Base-by-base conservation (phyloP, 2,797 vertebrate genomes). In the Pangasius djambal region DNA sequence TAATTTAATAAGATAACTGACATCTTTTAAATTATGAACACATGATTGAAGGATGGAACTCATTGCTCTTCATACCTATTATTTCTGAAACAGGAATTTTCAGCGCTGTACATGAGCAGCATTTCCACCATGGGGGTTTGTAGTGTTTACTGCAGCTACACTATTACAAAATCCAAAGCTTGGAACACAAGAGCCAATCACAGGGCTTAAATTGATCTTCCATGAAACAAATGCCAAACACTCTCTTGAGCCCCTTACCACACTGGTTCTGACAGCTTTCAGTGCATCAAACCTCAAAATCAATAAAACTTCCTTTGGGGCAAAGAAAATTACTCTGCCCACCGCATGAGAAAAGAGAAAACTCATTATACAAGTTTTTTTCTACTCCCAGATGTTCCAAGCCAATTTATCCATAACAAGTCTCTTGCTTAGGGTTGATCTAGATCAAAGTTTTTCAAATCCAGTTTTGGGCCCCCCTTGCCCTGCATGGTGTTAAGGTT, bases 21-120 rank as follows among this genome's bases (percentile, higher is more conserved):
- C 90, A 95, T 92, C 89, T 90, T 90, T 93, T 93, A 93, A 94
- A 95, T 95, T 92, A 94, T 94, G 94, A 91, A 94, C 94, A 94
- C 87, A 88, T 22, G 10, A 94, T 92, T 89, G 93, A 95, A 94
- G 93, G 67, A 87, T 15, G 48, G 90, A 69, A 13, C 20, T 3
- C 8, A 2, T 37, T 70, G 65, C 10, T 25, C 18, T n/a, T 79
- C 40, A 69, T 40, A 70, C 18, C 44, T 16, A 22, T 55, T 89
- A 37, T 61, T 70, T 48, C 52, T 55, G 40, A 28, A 90, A 72
- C 44, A 31, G n/a, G 61, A 48, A 50, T 52, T 50, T 37, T 78
- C 59, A 84, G 59, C 87, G 48, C 20, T 50, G 16, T 48, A 87
- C 70, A 87, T 67, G 20, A 48, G 34, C 9, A 6, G 48, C 31